Base-by-base conservation (phyloP, 2,113 vertebrate species). In the Progne subis region DNA sequence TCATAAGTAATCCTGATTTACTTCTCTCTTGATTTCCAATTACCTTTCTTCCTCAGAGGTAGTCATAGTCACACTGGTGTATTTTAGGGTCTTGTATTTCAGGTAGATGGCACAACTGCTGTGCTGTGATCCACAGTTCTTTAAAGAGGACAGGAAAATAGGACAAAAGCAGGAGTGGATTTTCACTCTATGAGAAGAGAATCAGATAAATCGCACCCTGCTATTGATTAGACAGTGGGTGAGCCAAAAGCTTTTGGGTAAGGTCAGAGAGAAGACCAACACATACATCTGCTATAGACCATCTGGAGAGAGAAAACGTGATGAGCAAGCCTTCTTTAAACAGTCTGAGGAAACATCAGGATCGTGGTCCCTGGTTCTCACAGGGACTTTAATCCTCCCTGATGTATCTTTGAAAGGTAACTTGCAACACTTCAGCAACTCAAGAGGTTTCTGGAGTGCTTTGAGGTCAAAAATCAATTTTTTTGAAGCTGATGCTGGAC, bases 221-320 rank as follows among this genome's bases (percentile, higher is more conserved):
- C 5, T 72, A 18, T 28, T 0, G 0, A 44, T 29, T 32, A 61
- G 15, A 9, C 19, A 69, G 7, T 8, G 34, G 20, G 23, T 19
- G 46, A 81, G 7, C 17, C 49, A 71, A 69, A 28, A 72, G 6
- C 4, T 77, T 29, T 31, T 7, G 7, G 25, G 10, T 14, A 68
- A 32, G 14, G 55, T 46, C 39, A 64, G 44, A 86, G 11, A 14
- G 18, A 37, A 71, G 9, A 74, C 13, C 49, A 87, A n/a, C 24
- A 86, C 2, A 8, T n/a, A 63, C 21, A 57, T 53, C 52, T 68
- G 25, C 21, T 59, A 12, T 3, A 50, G 28, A 63, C 9, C 12
- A 59, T 24, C 21, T 57, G 17, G 1, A n/a, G 9, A 28, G n/a
- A 68, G 49, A 91, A 39, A 76, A 59, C 28, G 15, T 37, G 37